Evolutionary conservation across 2,888 invertebrate genomes (phyloP).

Genomic region (Anticlea derivata): DNA sequence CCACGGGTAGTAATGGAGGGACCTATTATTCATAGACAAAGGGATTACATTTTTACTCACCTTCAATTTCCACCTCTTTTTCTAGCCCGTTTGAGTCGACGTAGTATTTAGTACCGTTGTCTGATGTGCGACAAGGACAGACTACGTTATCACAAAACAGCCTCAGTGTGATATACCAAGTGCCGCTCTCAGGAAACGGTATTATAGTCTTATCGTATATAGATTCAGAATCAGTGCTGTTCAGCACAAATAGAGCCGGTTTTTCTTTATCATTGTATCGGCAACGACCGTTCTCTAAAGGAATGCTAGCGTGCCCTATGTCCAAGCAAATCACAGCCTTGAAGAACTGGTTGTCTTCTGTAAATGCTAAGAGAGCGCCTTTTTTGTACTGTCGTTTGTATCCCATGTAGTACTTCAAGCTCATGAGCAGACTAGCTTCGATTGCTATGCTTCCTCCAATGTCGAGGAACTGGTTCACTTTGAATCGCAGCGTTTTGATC

Average conservation of each 20-base stretch:
- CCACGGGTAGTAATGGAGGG: no score
- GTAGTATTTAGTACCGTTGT: conserved; percentile 77
- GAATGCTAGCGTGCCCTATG: conserved; percentile 82
- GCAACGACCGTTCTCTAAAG: conserved; percentile 86
- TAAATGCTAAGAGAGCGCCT: conserved; percentile 63
- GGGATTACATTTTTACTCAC: conserved; percentile 10
- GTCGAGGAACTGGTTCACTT: conserved; percentile 87
- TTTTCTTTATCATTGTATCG: conserved; percentile 77
- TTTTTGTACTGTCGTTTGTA: conserved; percentile 60
- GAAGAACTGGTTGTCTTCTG: conserved; percentile 75
- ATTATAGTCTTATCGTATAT: conserved; percentile 86
- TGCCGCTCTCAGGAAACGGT: conserved; percentile 93
- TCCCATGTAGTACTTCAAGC: conserved; percentile 78
- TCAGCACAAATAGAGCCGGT: conserved; percentile 85
- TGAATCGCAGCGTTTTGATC: conserved; percentile 87
- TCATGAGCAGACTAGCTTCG: conserved; percentile 87
- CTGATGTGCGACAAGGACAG: conserved; percentile 74
- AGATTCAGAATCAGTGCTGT: conserved; percentile 85
- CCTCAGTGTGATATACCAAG: conserved; percentile 90
- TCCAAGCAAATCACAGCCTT: conserved; percentile 86
- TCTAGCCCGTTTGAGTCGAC: conserved; percentile 62
- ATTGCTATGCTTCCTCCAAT: conserved; percentile 91
- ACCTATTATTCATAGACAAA: no score
- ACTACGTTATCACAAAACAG: conserved; percentile 86
- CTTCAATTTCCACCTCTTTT: conserved; percentile 47